Base-by-base conservation (phyloP, 1,140 invertebrate species). In the Drosophila kohkoa region DNA sequence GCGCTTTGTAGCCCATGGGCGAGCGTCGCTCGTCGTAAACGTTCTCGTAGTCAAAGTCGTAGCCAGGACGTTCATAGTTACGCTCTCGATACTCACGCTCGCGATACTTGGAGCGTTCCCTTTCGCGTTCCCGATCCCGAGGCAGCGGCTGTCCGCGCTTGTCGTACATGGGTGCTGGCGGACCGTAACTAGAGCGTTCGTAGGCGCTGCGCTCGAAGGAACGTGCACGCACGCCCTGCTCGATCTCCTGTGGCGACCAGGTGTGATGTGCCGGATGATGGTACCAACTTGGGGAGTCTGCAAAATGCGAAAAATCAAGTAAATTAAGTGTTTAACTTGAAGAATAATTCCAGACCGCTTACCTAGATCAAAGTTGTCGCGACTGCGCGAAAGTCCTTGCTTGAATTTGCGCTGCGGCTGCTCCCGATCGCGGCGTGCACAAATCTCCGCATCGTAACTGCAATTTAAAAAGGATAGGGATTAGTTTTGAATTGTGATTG, bases 231-330 rank as follows among this genome's bases (percentile, higher is more conserved):
- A 79, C 65, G 0, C 68, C 77, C 38, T 90, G 86, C 28, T 92
- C 92, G 2, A 92, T 92, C 48, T 92, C 91, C 52, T 91, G 85
- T 10, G 92, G 92, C 0, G 92, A 92, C 92, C 92, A 92, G 55
- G 86, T 92, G 66, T 92, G 89, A 70, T 92, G 92, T 0, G 83
- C 66, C 11, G 81, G 75, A 68, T 90, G 82, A 52, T 92, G 92
- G 55, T 92, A 92, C 92, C 92, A 92, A 46, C 81, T 91, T 57
- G 91, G 89, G 0, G 92, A 92, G 6, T 92, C 92, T 92, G 35
- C 35, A 15, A 2, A 28, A 5, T 43, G 1, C 0, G 1, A 7
- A 20, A 10, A 1, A 0, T 8, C 0, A 5, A 16, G 49, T 60
- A 5, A 15, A 41, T 11, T 35, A 13, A 15, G 11, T 6, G 10